phyloP scores from a whole-genome alignment of 2,113 vertebrate genomes.

The Cryptomyrus ogoouensis region DNA sequence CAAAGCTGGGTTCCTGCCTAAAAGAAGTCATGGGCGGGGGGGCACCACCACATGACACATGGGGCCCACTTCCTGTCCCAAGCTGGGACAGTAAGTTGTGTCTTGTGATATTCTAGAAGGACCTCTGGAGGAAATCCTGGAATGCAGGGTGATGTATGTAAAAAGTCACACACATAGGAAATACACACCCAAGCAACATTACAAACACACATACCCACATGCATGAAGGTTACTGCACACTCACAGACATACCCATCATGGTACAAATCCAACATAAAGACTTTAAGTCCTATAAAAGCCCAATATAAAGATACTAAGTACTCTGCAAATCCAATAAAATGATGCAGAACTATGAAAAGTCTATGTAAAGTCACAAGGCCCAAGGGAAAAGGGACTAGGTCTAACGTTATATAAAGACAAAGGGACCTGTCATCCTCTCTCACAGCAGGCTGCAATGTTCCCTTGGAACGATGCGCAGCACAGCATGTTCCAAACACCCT shows the following conservation, averaged over 20 bases:
- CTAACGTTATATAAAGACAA: background rate
- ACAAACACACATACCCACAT: background rate
- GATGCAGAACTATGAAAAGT: background rate
- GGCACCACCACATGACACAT: background rate
- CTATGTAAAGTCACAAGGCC: background rate
- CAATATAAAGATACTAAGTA: background rate
- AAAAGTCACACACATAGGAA: background rate
- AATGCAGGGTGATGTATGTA: background rate
- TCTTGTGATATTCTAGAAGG: background rate
- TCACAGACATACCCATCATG: background rate
- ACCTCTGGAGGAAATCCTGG: background rate
- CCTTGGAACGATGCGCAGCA: background rate
- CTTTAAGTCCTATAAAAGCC: background rate
- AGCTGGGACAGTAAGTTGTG: background rate
- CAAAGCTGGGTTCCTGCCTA: background rate
- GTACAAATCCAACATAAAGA: background rate
- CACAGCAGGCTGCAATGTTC: background rate
- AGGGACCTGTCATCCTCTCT: background rate
- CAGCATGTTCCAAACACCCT: conserved; percentile 9
- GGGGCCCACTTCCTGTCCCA: background rate
- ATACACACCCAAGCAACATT: background rate
- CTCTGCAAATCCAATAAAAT: background rate
- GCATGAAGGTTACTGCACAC: background rate
- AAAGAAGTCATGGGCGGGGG: background rate
- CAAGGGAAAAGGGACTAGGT: background rate